These are phyloP conservation scores for Cosmorhoe ocellata DNA, from an alignment of 2,888 invertebrate species.

Conservation along the genomic window DNA sequence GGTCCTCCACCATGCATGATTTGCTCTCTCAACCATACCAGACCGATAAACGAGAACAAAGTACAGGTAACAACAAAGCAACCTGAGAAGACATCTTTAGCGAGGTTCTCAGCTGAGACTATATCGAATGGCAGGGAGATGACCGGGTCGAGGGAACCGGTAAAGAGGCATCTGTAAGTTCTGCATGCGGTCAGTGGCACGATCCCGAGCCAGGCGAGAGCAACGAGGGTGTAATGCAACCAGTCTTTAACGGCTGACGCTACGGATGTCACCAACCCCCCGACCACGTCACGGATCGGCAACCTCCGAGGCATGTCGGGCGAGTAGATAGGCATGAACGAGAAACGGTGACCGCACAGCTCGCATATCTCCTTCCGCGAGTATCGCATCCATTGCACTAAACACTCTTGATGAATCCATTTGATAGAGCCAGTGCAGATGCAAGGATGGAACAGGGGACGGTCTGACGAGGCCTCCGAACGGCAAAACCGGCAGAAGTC, in stretches of 20 bases:
- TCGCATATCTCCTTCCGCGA: slow-evolving; percentile 99
- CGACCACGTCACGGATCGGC: slow-evolving; percentile 95
- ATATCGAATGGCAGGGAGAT: slow-evolving; percentile 95
- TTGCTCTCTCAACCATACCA: slow-evolving; percentile 99
- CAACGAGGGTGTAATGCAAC: slow-evolving; percentile 98
- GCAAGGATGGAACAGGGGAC: slow-evolving; percentile 98
- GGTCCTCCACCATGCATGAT: slow-evolving; percentile 98
- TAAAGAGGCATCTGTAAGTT: slow-evolving; percentile 96
- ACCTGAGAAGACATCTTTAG: slow-evolving; percentile 97
- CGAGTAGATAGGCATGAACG: slow-evolving; percentile 99
- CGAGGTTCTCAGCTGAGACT: slow-evolving; percentile 95
- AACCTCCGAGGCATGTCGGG: slow-evolving; percentile 99
- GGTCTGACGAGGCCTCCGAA: slow-evolving; percentile 95
- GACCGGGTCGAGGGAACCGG: slow-evolving; percentile 93
- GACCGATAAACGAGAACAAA: slow-evolving; percentile 96
- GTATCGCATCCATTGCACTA: slow-evolving; percentile 99
- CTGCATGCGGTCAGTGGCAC: slow-evolving; percentile 98
- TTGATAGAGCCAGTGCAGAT: slow-evolving; percentile 99
- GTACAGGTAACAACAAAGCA: slow-evolving; percentile 98
- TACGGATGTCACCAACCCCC: slow-evolving; percentile 94
- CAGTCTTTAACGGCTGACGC: slow-evolving; percentile 97
- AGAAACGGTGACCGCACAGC: slow-evolving; percentile 97
- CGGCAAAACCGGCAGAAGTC: slow-evolving; percentile 99
- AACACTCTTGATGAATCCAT: slow-evolving; percentile 99
- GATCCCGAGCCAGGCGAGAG: slow-evolving; percentile 97